Evolutionary conservation across 2,113 vertebrate genomes (phyloP).

Genomic region (Guaruba guarouba): DNA sequence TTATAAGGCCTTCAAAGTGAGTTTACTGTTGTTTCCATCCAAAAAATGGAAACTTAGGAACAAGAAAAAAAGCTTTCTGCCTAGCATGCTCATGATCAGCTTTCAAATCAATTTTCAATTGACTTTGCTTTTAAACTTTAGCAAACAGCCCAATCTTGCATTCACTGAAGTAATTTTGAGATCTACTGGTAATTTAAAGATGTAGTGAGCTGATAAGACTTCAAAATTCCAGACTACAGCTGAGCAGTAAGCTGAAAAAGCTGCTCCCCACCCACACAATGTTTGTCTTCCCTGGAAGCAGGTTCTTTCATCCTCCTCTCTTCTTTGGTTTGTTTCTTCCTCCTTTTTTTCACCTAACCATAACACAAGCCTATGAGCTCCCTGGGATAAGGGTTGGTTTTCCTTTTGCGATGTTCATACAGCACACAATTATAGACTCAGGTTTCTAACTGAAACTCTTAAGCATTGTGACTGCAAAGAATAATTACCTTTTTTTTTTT

Average conservation of each 20-base stretch:
- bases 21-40: neutral
- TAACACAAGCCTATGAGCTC: neutral
- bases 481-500: neutral
- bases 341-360: neutral
- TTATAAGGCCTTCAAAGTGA: slow-evolving; percentile 16
- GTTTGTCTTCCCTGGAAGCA: slow-evolving; percentile 7
- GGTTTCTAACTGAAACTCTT: neutral
- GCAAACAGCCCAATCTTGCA: neutral
- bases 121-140: neutral
- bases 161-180: neutral
- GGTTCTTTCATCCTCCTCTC: slow-evolving; percentile 4
- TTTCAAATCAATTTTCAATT: neutral
- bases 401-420: neutral
- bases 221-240: neutral
- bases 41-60: neutral
- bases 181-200: neutral
- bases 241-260: neutral
- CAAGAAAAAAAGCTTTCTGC: neutral
- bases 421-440: neutral
- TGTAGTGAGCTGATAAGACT: neutral
- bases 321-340: slow-evolving; percentile 1
- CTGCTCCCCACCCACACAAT: neutral
- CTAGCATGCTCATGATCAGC: neutral
- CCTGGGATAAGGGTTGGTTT: neutral
- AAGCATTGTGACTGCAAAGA: neutral